Percentiles rank a stretch among this genome's conserved stretches.
Conservation (phyloP, 37 sponge, comb jelly and placozoan species). For the Ephydatia muelleri region DNA sequence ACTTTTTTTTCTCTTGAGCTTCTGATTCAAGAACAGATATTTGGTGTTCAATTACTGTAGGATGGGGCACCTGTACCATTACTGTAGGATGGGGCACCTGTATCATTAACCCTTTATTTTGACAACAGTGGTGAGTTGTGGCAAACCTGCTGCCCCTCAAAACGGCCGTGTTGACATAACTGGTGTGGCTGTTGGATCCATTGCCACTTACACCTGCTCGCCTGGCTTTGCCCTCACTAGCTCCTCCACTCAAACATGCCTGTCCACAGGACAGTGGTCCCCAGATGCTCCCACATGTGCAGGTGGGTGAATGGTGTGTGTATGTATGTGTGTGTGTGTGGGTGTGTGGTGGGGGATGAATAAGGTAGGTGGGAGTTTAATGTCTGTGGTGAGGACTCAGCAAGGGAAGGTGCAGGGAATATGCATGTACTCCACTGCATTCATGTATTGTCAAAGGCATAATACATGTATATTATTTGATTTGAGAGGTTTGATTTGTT, state of each 20-base stretch:
- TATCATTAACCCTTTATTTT: not conserved
- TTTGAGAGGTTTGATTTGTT: no score
- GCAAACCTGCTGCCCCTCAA: constrained; percentile 4
- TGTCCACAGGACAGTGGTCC: constrained; percentile 50
- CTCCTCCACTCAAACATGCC: constrained; percentile 11
- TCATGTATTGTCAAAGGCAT: no score
- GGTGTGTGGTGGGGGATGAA: not conserved
- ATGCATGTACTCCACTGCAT: no score
- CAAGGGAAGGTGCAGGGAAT: not conserved
- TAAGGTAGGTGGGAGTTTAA: not conserved
- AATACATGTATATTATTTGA: not conserved
- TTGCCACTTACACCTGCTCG: constrained; percentile 49
- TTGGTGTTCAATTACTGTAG: no score
- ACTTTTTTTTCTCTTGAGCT: no score
- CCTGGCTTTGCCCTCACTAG: constrained; percentile 31
- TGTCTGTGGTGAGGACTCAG: not conserved
- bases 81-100: no score
- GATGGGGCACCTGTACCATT: no score
- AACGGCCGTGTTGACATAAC: constrained; percentile 35
- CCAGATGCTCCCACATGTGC: constrained; percentile 39
- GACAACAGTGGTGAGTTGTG: constrained; percentile 22
- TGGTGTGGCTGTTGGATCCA: constrained; percentile 33
- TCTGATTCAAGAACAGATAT: not conserved
- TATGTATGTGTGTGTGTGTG: not conserved
- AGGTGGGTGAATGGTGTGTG: constrained; percentile 9